A percentile compares a stretch with the other conserved stretches of the same genome.
Evolutionary conservation across 2,888 invertebrate species (phyloP).

Genomic region (Rhyacophila evoluta): DNA sequence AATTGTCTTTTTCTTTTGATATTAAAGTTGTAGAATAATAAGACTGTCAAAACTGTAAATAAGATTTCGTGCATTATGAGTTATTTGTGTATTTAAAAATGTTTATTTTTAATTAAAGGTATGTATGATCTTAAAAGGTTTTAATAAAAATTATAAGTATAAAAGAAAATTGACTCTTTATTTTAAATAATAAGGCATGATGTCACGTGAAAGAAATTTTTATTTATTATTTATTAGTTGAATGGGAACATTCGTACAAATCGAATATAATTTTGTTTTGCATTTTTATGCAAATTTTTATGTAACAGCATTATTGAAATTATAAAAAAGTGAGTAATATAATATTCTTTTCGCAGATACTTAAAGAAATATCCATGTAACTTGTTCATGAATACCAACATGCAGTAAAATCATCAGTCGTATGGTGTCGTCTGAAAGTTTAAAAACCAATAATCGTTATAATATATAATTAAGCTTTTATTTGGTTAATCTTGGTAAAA

Average conservation of each 20-base stretch:
- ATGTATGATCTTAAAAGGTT: neutral
- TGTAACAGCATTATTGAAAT: neutral
- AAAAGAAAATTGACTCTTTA: neutral
- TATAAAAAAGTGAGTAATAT: neutral
- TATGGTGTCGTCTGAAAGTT: conserved; percentile 62
- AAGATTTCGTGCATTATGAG: neutral
- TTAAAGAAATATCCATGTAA: neutral
- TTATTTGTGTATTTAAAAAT: neutral
- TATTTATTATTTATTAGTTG: neutral
- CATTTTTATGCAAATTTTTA: neutral
- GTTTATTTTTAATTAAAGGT: neutral
- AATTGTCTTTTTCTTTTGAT: neutral
- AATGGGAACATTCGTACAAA: neutral
- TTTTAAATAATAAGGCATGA: neutral
- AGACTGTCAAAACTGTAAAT: neutral
- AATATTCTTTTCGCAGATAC: neutral
- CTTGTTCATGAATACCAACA: conserved; percentile 48
- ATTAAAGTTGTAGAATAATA: neutral
- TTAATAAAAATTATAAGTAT: neutral
- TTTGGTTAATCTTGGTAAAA: no score
- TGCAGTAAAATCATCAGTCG: conserved; percentile 61
- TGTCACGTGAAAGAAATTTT: neutral
- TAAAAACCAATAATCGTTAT: neutral
- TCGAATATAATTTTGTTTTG: neutral
- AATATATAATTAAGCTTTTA: no score